Evolutionary conservation across 2,113 vertebrate genomes (phyloP).

Genomic region (Neomonachus schauinslandi): DNA sequence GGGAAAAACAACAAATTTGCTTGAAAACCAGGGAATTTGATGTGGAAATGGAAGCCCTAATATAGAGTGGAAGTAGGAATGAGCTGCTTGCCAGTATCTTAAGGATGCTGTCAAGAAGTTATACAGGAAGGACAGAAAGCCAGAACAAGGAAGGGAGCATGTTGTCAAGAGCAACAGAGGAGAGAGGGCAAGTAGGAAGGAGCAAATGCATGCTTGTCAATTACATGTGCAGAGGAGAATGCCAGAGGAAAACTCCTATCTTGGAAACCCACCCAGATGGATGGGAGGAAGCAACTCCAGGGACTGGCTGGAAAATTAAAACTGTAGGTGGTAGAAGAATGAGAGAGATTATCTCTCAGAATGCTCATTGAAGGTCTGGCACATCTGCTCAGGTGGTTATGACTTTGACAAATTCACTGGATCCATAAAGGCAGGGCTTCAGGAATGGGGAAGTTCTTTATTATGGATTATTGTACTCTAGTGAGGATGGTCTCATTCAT

Average conservation of each 20-base stretch:
- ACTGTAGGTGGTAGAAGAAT: not conserved
- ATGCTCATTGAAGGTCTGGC: not conserved
- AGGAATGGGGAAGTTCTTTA: not conserved
- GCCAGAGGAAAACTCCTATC: not conserved
- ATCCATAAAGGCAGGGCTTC: not conserved
- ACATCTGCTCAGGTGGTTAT: not conserved
- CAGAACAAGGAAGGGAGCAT: not conserved
- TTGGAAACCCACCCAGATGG: conserved; percentile 4
- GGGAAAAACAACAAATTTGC: not conserved
- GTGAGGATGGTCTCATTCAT: not conserved
- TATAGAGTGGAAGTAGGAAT: not conserved
- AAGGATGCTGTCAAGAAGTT: not conserved
- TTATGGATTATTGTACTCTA: not conserved
- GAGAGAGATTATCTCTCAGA: not conserved
- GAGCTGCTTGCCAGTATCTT: not conserved
- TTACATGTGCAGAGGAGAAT: not conserved
- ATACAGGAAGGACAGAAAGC: not conserved
- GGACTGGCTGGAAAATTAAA: conserved; percentile 31
- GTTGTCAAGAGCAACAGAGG: not conserved
- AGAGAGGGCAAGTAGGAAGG: not conserved
- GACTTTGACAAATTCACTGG: not conserved
- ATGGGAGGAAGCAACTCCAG: not conserved
- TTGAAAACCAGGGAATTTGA: not conserved
- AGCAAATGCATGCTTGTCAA: conserved; percentile 4
- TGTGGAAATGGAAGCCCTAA: not conserved